phyloP scores from a whole-genome alignment of 1,140 invertebrate genomes.

The Metaphire vulgaris region DNA sequence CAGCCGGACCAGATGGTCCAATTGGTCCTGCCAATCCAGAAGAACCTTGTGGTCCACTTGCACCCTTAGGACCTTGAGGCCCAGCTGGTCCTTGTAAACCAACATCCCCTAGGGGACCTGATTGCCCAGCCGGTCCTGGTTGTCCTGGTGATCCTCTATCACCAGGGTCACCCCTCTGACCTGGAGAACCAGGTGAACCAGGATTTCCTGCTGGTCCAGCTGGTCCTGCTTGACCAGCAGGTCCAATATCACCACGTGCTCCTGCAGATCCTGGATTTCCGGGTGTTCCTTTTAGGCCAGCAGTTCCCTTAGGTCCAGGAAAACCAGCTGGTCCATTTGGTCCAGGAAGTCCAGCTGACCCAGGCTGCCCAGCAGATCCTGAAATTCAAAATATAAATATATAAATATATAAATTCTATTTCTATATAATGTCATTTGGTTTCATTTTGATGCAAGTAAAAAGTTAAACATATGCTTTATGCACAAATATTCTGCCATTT shows the following conservation, averaged over 20 bases:
- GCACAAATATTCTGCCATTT: too few species aligned
- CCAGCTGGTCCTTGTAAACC: slow-evolving; percentile 13
- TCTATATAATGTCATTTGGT: too few species aligned
- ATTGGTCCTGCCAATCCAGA: background rate
- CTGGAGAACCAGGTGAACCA: slow-evolving; percentile 28
- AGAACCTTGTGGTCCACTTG: slow-evolving; percentile 1
- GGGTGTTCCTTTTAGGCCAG: background rate
- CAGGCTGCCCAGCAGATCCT: slow-evolving; percentile 18
- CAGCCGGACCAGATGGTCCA: slow-evolving; percentile 16
- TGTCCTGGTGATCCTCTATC: slow-evolving; percentile 8
- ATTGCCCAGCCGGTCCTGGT: slow-evolving; percentile 13
- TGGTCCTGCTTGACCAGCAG: background rate
- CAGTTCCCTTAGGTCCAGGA: background rate
- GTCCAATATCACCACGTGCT: slow-evolving; percentile 2
- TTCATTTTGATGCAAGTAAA: too few species aligned
- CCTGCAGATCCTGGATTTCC: slow-evolving; percentile 10
- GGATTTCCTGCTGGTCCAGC: slow-evolving; percentile 22
- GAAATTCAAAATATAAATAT: too few species aligned
- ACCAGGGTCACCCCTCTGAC: slow-evolving; percentile 21
- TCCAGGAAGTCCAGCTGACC: background rate
- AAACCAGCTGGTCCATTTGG: background rate
- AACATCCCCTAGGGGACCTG: slow-evolving; percentile 9
- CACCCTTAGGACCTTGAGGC: slow-evolving; percentile 3
- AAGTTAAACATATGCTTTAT: too few species aligned
- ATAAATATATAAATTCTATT: too few species aligned